phyloP scores from a whole-genome alignment of 2,888 invertebrate species.

The Belgica antarctica region DNA sequence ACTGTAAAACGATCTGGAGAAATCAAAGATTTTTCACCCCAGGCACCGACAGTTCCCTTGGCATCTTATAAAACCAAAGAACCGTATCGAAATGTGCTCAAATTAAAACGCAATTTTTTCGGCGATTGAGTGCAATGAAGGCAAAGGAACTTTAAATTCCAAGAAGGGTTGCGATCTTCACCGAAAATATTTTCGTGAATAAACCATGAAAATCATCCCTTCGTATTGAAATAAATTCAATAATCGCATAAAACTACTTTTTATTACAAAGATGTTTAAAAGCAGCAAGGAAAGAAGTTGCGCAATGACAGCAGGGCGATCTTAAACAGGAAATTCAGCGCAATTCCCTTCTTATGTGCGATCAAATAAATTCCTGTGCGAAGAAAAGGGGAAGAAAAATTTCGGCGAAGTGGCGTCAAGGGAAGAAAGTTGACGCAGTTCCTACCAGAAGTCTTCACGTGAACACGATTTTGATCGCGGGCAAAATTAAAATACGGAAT shows the following conservation, averaged over 20 bases:
- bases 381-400: background rate
- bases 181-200: background rate
- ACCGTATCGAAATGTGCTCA: conserved; percentile 26
- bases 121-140: conserved; percentile 17
- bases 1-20: too few relatives aligned
- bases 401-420: conserved; percentile 30
- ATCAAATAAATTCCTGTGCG: background rate
- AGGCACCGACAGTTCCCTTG: too few relatives aligned
- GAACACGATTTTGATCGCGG: conserved; percentile 27
- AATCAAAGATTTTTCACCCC: too few relatives aligned
- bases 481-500: background rate
- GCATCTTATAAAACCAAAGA: conserved; percentile 34
- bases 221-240: conserved; percentile 36
- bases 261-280: conserved; percentile 34
- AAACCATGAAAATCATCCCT: conserved; percentile 25
- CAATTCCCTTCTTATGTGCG: background rate
- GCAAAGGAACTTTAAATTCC: background rate
- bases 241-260: conserved; percentile 35
- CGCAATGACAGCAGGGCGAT: conserved; percentile 27
- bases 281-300: conserved; percentile 31
- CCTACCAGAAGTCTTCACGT: background rate
- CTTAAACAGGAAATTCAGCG: conserved; percentile 24
- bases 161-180: conserved; percentile 36
- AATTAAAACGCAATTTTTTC: conserved; percentile 40
- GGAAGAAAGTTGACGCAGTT: conserved; percentile 12